Percentiles rank a stretch among this genome's conserved stretches.
These are phyloP conservation scores for Heliangelus exortis DNA, from an alignment of 2,797 vertebrate species.

Conservation along the genomic window DNA sequence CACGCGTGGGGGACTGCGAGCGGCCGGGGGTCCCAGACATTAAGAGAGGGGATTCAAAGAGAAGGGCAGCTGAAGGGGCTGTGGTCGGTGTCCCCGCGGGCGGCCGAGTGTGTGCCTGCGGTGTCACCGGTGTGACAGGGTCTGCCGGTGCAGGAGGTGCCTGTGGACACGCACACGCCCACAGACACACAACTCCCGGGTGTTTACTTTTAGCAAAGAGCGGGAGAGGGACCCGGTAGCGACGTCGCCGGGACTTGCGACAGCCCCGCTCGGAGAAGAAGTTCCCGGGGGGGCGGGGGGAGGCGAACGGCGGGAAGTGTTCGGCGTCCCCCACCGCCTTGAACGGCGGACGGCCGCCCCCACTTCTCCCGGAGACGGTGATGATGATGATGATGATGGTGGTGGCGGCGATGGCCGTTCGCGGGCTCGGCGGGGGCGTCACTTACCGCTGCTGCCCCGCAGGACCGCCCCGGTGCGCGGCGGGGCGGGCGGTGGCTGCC, in stretches of 20 bases:
- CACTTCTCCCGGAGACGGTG: too few species aligned
- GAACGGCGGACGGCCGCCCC: background rate
- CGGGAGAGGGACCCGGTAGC: background rate
- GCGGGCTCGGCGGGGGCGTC: slow-evolving; percentile 38
- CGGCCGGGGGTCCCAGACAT: background rate
- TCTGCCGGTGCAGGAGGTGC: slow-evolving; percentile 9
- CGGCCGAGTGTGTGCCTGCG: background rate
- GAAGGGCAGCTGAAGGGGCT: background rate
- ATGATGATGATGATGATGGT: background rate
- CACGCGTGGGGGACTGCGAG: background rate
- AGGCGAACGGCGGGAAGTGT: background rate
- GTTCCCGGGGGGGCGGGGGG: background rate
- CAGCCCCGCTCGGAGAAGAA: slow-evolving; percentile 50
- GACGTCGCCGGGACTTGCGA: background rate
- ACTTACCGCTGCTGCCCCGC: slow-evolving; percentile 32
- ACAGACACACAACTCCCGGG: background rate
- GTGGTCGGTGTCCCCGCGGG: background rate
- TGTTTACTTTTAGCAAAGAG: background rate
- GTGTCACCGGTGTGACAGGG: background rate
- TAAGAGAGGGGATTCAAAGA: background rate
- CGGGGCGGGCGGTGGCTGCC: background rate
- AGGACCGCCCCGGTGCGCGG: slow-evolving; percentile 31
- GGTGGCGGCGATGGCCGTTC: slow-evolving; percentile 53
- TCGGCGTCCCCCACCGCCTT: background rate
- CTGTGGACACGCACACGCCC: slow-evolving; percentile 3